Evolutionary conservation across 2,113 vertebrate genomes (phyloP), one percentile per base, ranked within the genome.

Genomic region (Hippolais icterina): DNA sequence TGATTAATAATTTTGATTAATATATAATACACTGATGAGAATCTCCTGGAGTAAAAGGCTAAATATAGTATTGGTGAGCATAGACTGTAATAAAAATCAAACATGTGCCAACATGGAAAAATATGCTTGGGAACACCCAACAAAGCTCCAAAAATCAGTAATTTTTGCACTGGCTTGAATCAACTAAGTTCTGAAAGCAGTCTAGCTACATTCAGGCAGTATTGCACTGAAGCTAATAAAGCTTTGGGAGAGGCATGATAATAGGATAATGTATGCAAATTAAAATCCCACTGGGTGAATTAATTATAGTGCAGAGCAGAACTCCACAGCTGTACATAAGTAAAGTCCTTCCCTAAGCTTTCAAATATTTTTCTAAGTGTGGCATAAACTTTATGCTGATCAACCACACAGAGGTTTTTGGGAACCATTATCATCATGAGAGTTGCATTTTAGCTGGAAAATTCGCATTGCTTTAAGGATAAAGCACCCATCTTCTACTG

Each of bases 1-100:
- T 66, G 33, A 54, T 83, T 83, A 79, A 80, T 79, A 83, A 76
- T 86, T 77, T 53, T 83, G 71, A 69, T 77, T 87, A 77, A 70
- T 66, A 68, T 50, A 29, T 54, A 75, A 88, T 78, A 54, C 21
- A 54, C 29, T 37, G 35, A 84, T 63, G 54, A 88, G 10, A 88
- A 29, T 77, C 59, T 83, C 39, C n/a, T 46, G 39, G 41, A 64
- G 17, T 56, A 81, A 83, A 60, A 29, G 42, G 22, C 33, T 68
- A 71, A 68, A 74, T 87, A 70, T 16, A 39, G 7, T 41, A 81
- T n/a, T 69, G 52, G 33, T 37, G 20, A 59, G 20, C 22, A 86
- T 0, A 82, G 65, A 44, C 27, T 39, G 7, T 70, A 78, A 71
- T 56, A 53, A 84, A 89, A 86, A 37, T 12, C 8, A 39, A 50